A percentile compares a stretch with the other conserved stretches of the same genome.
phyloP scores from a whole-genome alignment of 2,113 vertebrate species.

The Neogale vison region DNA sequence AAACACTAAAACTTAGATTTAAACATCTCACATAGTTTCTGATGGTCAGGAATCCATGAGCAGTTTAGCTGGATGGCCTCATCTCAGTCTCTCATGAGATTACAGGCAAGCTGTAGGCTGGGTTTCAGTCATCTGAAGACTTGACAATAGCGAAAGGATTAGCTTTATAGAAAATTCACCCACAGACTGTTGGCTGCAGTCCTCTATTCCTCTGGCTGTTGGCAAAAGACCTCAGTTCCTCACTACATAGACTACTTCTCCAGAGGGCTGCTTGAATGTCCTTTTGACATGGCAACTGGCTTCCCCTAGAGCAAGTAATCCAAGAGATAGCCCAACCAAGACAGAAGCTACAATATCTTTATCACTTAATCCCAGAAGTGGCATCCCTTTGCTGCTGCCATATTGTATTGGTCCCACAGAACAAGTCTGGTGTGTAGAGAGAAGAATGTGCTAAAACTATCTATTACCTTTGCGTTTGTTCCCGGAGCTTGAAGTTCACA shows the following conservation, averaged over 20 bases:
- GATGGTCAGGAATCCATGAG: background rate
- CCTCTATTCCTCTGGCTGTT: background rate
- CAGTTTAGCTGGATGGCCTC: background rate
- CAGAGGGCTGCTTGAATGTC: background rate
- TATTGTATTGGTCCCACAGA: background rate
- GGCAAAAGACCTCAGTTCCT: background rate
- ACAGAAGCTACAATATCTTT: background rate
- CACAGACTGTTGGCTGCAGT: background rate
- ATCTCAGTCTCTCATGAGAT: background rate
- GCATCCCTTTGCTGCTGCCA: background rate
- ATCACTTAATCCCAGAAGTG: background rate
- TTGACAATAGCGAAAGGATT: background rate
- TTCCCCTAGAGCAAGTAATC: background rate
- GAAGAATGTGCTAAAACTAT: background rate
- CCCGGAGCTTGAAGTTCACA: background rate
- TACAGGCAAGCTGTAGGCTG: background rate
- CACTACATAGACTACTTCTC: background rate
- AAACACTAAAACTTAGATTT: too few species aligned
- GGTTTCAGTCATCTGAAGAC: background rate
- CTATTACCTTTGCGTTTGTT: background rate
- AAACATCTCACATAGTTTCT: background rate
- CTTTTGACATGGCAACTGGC: background rate
- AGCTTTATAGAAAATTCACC: background rate
- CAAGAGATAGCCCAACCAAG: background rate
- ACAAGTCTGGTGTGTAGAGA: background rate